Base-by-base conservation (phyloP, 2,113 vertebrate genomes). In the Dolichotis patagonum region DNA sequence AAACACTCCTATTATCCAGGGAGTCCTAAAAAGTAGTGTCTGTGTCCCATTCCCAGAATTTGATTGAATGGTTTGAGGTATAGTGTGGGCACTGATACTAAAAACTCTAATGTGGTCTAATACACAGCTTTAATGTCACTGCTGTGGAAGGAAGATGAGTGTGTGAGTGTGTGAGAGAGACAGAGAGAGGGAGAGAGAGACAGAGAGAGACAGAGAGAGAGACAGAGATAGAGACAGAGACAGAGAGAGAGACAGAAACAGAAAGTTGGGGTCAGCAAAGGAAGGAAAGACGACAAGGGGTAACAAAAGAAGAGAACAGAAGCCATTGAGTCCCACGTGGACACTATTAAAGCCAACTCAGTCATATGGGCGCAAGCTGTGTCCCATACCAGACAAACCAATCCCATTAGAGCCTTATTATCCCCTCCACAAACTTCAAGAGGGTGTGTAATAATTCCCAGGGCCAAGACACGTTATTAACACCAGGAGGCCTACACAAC, bases 321-420 rank as follows among this genome's bases (percentile, higher is more conserved):
- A 78, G 63, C 62, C 46, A 32, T 9, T 6, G 17, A 7, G 7
- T 94, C 91, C 83, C 96, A 92, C 67, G 78, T 12, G 95, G 88
- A 85, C 73, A 56, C 83, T 83, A 81, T 93, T 86, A 95, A 93
- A 84, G 89, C 67, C 89, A 93, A 20, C 41, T 69, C 75, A 54
- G 73, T 89, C 96, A 97, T 88, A 94, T 96, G 95, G 94, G 67
- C 92, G 82, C 92, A 96, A 97, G 85, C 90, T 96, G 95, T 63
- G 67, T 49, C 85, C 80, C 83, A 81, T 0, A 35, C 56, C 84
- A 93, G 73, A 93, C 77, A 94, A 93, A 96, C 71, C 71, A 35
- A 43, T 56, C 75, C 75, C 58, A 56, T 60, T 71, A 65, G 16
- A 85, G 52, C 62, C 20, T 92, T 35, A 30, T 92, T 67, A 86